Evolutionary conservation across 1,140 invertebrate genomes (phyloP), one percentile per base, ranked within the genome.

Genomic region (Rhagoletis pomonella): DNA sequence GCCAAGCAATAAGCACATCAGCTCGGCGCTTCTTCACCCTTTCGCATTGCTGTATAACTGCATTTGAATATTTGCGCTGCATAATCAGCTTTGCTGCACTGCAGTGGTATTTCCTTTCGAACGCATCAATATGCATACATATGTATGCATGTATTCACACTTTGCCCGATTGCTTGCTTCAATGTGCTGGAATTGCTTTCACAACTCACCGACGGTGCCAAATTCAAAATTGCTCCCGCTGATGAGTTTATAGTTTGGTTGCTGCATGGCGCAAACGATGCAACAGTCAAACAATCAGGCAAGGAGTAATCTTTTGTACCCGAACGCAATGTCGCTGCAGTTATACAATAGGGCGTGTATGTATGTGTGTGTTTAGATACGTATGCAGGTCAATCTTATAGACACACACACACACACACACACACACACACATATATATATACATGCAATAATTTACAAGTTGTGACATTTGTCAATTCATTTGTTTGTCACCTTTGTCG

Each of bases 31-130:
- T 62, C 17, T n/a, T 62, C 12, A 62, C 12, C 10, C 60, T 62
- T 62, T 14, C 17, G 67, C 67, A 17, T 17, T 47, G 42, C 42
- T 3, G 10, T 14, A 12, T 14, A 62, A 14, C 2, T 73, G 5
- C 42, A 47, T 47, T 44, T 47, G 47, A 29, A 55, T 29, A 19
- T n/a, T 4, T 81, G 17, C 6, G 47, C 1, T 47, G 47, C 47
- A 73, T 67, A 73, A 73, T 73, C 73, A 81, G 73, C 73, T 81
- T 10, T 81, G 73, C 47, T 81, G 47, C 73, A 81, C 42, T 81
- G 73, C 44, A 81, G 19, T 55, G 50, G 7, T 19, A 58, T 55
- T 81, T 55, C n/a, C n/a, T n/a, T 81, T 81, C 19, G 17, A 81
- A 55, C 73, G 6, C 73, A 58, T 42, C n/a, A 1, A 47, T 19